Conservation (phyloP, 2,888 invertebrate genomes). For the Trissolcus brochymenae region DNA sequence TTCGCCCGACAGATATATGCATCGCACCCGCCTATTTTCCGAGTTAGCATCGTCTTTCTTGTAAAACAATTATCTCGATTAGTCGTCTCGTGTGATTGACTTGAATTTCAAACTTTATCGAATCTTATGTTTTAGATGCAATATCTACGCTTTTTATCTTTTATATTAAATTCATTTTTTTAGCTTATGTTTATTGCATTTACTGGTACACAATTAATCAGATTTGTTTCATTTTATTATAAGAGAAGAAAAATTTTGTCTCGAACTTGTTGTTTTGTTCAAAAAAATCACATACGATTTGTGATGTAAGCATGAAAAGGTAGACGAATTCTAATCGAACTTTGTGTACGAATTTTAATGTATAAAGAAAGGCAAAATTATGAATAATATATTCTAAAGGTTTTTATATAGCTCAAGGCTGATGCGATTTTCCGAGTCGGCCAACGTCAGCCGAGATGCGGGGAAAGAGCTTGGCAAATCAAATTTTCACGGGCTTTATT, state of each 20-base stretch:
- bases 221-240: no score
- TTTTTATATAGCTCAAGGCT: slow-evolving; percentile 31
- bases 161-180: no score
- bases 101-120: no score
- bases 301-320: no score
- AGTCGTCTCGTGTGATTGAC: slow-evolving; percentile 16
- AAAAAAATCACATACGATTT: no score
- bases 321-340: no score
- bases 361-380: slow-evolving; percentile 1
- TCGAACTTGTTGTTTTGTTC: no score
- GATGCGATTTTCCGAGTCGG: slow-evolving; percentile 52
- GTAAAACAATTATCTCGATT: slow-evolving; percentile 33
- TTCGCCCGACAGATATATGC: slow-evolving; percentile 46
- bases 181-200: no score
- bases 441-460: slow-evolving; percentile 52
- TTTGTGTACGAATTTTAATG: no score
- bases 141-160: no score
- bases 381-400: slow-evolving; percentile 19
- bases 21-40: slow-evolving; percentile 15
- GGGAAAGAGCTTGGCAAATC: slow-evolving; percentile 73
- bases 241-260: no score
- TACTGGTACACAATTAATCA: no score
- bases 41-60: slow-evolving; percentile 41
- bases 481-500: slow-evolving; percentile 73
- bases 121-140: not conserved